Evolutionary conservation across 2,797 vertebrate genomes (phyloP), one percentile per base, ranked within the genome.

Genomic region (Australoheros facetus): DNA sequence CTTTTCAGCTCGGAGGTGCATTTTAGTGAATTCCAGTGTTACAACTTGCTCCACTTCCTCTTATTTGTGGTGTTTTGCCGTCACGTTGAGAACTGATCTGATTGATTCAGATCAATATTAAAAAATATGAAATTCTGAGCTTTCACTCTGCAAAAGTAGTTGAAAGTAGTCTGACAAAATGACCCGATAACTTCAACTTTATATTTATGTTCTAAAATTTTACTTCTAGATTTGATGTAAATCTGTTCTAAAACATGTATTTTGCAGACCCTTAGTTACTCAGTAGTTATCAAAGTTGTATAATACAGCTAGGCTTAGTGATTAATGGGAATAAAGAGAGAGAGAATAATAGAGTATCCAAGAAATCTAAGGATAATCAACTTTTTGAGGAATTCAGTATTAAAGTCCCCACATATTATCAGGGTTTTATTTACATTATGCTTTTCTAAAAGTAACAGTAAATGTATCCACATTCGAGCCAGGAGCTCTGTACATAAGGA

Each of bases 341-440:
- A 3, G 16, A 0, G 12, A 62, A 62, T 39, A 13, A 26, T 26
- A 26, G 26, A 26, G 26, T 26, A 62, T 62, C 13, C 59, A 26
- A 62, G 16, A 42, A 42, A 23, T 64, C 0, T 1, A 64, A 64
- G 1, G 37, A 62, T 62, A 0, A 0, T 42, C 0, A 7, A 16
- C 59, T 42, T 62, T 62, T 42, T 39, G 4, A 42, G 59, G 59
- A 23, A 9, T 62, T 62, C 13, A 42, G 37, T 39, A 11, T 39
- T 16, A 13, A 42, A 13, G 39, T 4, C 39, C 39, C 4, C 39
- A 42, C 39, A 42, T 42, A 12, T 42, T 42, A 42, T 42, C 39
- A 42, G 10, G 3, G 11, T 42, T 42, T 42, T 12, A 13, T 42
- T 42, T 42, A 42, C 39, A 42, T 42, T 39, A 8, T 34, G 7